A percentile compares a stretch with the other conserved stretches of the same genome.
Evolutionary conservation across 2,888 invertebrate genomes (phyloP).

Genomic region (Uloborus plumipes): DNA sequence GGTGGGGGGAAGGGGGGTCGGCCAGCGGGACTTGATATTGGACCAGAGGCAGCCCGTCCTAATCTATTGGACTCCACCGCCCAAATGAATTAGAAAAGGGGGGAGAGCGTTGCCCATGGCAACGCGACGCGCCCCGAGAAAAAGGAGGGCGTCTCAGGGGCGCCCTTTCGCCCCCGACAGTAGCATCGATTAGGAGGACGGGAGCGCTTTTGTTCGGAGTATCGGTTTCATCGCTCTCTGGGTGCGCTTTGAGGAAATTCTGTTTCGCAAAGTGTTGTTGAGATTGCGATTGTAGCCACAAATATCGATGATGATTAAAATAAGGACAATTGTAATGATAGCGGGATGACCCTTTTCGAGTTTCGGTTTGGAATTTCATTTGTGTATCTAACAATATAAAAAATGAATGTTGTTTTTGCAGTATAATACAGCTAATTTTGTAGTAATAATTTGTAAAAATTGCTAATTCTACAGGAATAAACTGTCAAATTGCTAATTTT

Average conservation of each 20-base stretch:
- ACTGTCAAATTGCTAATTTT: too few species aligned
- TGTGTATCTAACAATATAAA: too few species aligned
- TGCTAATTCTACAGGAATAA: too few species aligned
- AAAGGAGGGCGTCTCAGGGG: constrained; percentile 60
- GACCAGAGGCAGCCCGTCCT: neutral
- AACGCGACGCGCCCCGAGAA: constrained; percentile 42
- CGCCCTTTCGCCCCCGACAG: constrained; percentile 45
- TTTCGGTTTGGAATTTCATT: too few species aligned
- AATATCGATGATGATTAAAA: neutral
- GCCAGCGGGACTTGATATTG: constrained; percentile 8
- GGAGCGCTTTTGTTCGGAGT: neutral
- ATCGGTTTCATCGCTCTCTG: neutral
- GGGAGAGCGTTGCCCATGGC: constrained; percentile 34
- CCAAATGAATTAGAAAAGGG: constrained; percentile 13
- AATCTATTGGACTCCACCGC: constrained; percentile 16
- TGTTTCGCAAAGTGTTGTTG: neutral
- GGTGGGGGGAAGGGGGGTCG: too few species aligned
- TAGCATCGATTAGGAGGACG: constrained; percentile 37
- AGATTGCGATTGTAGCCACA: neutral
- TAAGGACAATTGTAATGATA: too few species aligned
- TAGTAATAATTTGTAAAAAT: too few species aligned
- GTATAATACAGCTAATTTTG: too few species aligned
- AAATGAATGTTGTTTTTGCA: too few species aligned
- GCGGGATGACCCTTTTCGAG: too few species aligned
- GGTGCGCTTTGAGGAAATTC: neutral